Evolutionary conservation across 1,140 invertebrate species (phyloP).

Genomic region (Cheumatopsyche charites): DNA sequence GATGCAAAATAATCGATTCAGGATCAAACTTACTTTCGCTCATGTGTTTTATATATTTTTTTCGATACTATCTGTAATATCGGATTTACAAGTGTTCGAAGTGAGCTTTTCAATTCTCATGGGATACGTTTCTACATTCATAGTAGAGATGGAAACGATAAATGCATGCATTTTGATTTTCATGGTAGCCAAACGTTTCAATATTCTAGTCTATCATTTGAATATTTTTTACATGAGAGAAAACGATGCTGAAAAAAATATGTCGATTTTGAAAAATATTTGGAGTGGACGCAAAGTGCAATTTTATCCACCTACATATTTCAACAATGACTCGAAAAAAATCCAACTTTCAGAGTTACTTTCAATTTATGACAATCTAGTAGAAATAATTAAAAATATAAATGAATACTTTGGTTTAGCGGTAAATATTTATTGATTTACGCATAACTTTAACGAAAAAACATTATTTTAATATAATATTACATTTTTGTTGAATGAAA

Average conservation of each 20-base stretch:
- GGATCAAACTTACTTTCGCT: not conserved
- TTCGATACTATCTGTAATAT: not conserved
- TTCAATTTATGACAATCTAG: not conserved
- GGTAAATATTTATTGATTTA: constrained; percentile 1
- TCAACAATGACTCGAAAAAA: not conserved
- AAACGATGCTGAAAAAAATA: not conserved
- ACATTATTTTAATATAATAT: too few species aligned
- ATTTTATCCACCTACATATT: too few species aligned
- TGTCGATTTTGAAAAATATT: not conserved
- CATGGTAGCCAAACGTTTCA: not conserved
- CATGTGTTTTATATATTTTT: not conserved
- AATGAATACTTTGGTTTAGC: not conserved
- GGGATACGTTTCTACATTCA: not conserved
- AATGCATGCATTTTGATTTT: not conserved
- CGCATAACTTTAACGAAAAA: too few species aligned
- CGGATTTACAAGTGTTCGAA: not conserved
- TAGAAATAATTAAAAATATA: not conserved
- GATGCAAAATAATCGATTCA: not conserved
- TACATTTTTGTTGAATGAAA: too few species aligned
- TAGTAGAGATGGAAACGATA: not conserved
- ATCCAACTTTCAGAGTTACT: not conserved
- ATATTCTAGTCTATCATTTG: not conserved
- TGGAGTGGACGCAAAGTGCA: too few species aligned
- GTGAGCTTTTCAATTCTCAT: not conserved
- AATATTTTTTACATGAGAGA: not conserved